Percentiles rank a stretch among this genome's conserved stretches.
Evolutionary conservation across 1,140 invertebrate genomes (phyloP).

Genomic region (Drosophila mojavensis): DNA sequence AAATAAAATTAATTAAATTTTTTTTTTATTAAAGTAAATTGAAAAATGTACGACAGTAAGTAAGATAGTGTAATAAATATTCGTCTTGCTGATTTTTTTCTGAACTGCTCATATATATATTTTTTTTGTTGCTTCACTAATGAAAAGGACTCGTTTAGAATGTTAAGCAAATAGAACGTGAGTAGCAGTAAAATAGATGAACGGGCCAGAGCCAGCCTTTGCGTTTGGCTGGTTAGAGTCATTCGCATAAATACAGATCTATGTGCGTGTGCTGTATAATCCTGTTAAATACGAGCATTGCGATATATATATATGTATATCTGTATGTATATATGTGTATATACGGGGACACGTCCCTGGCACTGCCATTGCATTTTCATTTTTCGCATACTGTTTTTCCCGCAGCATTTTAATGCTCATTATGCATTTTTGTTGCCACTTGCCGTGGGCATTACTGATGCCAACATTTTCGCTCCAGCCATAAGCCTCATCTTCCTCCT

Average conservation of each 20-base stretch:
- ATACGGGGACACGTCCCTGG: conserved; percentile 43
- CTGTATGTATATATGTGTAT: conserved; percentile 18
- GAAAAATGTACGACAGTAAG: too few relatives aligned
- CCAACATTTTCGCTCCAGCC: conserved; percentile 24
- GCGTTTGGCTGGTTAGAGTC: conserved; percentile 51
- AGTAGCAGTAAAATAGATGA: conserved; percentile 66
- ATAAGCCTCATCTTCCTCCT: not conserved
- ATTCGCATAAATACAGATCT: conserved; percentile 40
- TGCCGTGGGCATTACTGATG: conserved; percentile 69
- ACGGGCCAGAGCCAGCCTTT: conserved; percentile 21
- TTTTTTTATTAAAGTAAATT: too few relatives aligned
- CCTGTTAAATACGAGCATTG: conserved; percentile 45
- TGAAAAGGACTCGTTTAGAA: conserved; percentile 81
- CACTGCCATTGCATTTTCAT: conserved; percentile 74
- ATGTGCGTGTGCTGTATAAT: conserved; percentile 69
- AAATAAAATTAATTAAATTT: too few relatives aligned
- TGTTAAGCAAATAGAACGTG: conserved; percentile 81
- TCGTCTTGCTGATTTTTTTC: not conserved
- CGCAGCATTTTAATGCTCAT: conserved; percentile 78
- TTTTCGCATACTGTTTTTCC: conserved; percentile 49
- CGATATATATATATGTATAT: conserved; percentile 20
- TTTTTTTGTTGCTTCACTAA: conserved; percentile 60
- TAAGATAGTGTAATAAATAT: not conserved
- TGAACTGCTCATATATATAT: not conserved
- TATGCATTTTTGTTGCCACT: conserved; percentile 80